These are phyloP conservation scores for Thera obeliscata DNA, from an alignment of 2,888 invertebrate species.

Conservation along the genomic window DNA sequence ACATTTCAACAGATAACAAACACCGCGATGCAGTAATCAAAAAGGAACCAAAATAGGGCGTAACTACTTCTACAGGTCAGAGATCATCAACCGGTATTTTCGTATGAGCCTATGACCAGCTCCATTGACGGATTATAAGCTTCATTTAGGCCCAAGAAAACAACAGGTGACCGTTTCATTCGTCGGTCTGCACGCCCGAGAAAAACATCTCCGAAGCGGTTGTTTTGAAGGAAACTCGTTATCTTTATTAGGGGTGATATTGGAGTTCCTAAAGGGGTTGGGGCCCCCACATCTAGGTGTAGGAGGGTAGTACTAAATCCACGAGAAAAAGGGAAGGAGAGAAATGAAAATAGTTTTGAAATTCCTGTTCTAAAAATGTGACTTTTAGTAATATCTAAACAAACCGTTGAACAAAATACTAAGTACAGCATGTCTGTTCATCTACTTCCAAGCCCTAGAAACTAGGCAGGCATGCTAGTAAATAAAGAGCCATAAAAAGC, in stretches of 20 bases:
- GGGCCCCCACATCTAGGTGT: slow-evolving; percentile 18
- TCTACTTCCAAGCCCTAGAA: not conserved
- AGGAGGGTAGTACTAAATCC: slow-evolving; percentile 20
- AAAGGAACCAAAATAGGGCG: too few species aligned
- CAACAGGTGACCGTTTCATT: slow-evolving; percentile 6
- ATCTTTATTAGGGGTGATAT: slow-evolving; percentile 57
- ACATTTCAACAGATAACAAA: too few species aligned
- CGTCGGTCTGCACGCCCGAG: slow-evolving; percentile 37
- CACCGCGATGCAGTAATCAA: too few species aligned
- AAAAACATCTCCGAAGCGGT: slow-evolving; percentile 49
- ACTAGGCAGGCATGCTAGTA: slow-evolving; percentile 5
- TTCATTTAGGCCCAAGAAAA: not conserved
- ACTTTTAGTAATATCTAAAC: not conserved
- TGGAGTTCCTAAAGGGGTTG: slow-evolving; percentile 46
- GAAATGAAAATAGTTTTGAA: slow-evolving; percentile 6
- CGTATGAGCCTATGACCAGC: too few species aligned
- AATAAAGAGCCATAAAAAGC: slow-evolving; percentile 16
- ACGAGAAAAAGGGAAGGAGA: slow-evolving; percentile 3
- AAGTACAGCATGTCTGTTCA: not conserved
- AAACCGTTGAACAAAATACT: not conserved
- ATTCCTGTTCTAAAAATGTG: not conserved
- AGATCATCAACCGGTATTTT: too few species aligned
- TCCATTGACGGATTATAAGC: too few species aligned
- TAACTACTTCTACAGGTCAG: too few species aligned
- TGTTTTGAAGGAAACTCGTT: slow-evolving; percentile 59